These are phyloP conservation scores for Tenthredo notha DNA, from an alignment of 2,888 invertebrate species.

Conservation along the genomic window DNA sequence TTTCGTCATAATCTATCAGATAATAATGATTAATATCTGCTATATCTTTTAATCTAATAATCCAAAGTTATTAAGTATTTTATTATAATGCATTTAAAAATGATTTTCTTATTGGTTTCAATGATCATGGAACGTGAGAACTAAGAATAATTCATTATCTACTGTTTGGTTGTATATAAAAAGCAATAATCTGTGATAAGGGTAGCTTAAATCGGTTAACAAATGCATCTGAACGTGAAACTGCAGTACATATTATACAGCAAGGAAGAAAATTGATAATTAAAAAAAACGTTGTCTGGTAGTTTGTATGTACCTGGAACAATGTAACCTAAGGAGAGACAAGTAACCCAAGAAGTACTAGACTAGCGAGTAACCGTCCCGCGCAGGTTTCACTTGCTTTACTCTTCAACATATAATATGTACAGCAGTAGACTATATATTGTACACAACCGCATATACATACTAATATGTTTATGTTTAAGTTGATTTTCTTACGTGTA, in stretches of 20 bases:
- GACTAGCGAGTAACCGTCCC: conserved; percentile 1
- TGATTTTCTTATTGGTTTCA: background rate
- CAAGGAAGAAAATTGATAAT: background rate
- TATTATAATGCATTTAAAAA: background rate
- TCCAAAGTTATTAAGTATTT: background rate
- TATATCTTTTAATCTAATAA: background rate
- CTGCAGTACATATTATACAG: background rate
- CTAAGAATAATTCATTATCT: background rate
- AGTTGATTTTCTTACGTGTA: background rate
- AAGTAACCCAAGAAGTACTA: background rate
- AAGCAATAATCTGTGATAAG: background rate
- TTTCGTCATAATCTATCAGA: background rate
- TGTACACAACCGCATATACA: background rate
- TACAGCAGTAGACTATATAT: background rate
- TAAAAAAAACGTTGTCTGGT: conserved; percentile 1
- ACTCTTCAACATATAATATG: background rate
- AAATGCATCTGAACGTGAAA: background rate
- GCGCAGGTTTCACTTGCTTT: conserved; percentile 3
- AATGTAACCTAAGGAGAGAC: conserved; percentile 9
- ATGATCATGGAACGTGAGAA: background rate
- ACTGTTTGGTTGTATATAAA: background rate
- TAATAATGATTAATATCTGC: conserved; percentile 1
- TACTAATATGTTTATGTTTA: background rate
- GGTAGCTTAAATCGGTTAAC: background rate
- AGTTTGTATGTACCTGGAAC: background rate